phyloP scores from a whole-genome alignment of 2,113 vertebrate species.

The Notarius lentiginosus region DNA sequence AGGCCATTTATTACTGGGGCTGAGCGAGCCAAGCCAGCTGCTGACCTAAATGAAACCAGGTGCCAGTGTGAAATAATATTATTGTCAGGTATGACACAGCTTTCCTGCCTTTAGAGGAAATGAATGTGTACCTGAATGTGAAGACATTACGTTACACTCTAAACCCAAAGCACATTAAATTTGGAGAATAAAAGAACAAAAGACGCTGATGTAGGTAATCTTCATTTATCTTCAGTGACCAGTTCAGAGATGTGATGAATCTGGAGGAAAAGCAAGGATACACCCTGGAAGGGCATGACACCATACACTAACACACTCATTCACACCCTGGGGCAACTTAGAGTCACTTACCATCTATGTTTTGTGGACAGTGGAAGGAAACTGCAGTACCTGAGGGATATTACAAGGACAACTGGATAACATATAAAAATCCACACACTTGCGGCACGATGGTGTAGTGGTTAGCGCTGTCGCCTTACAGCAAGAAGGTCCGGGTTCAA shows the following conservation, averaged over 20 bases:
- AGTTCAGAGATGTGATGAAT: not conserved
- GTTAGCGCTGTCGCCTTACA: too few species aligned
- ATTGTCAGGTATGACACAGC: not conserved
- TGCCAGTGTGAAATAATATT: constrained; percentile 13
- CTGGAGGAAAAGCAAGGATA: not conserved
- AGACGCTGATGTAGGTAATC: not conserved
- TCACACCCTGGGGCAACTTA: not conserved
- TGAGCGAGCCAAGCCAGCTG: not conserved
- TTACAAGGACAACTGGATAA: not conserved
- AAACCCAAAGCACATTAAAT: not conserved
- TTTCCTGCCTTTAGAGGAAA: constrained; percentile 3
- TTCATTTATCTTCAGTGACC: not conserved
- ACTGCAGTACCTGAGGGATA: not conserved
- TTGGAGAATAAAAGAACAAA: not conserved
- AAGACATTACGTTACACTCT: not conserved
- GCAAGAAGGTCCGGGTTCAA: too few species aligned
- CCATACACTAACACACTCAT: not conserved
- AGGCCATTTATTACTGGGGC: constrained; percentile 14
- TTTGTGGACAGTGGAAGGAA: not conserved
- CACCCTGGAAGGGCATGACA: not conserved
- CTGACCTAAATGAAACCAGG: constrained; percentile 26
- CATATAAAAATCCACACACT: not conserved
- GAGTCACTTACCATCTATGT: not conserved
- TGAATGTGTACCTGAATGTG: not conserved
- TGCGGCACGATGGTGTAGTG: too few species aligned